A percentile compares a stretch with the other conserved stretches of the same genome.
Conservation (phyloP, 2,888 invertebrate species). For the Pandemis cinnamomeana region DNA sequence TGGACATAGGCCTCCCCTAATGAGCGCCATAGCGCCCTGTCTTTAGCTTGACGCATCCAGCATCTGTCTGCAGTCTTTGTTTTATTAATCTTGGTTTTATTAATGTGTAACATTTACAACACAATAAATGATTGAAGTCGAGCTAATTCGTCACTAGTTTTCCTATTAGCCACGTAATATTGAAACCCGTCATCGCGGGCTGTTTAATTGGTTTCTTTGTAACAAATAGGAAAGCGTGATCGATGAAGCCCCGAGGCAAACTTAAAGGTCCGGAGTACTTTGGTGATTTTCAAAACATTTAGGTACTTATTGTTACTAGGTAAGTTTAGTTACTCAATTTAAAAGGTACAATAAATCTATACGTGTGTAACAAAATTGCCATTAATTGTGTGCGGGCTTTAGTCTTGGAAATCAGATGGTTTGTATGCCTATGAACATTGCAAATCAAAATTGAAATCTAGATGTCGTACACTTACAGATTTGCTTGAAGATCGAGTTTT, state of each 20-base stretch:
- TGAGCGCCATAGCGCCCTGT: too few relatives aligned
- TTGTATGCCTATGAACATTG: too few relatives aligned
- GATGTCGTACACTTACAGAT: neutral
- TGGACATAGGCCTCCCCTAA: too few relatives aligned
- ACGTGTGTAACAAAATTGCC: neutral
- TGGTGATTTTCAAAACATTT: neutral
- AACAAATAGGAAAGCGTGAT: slow-evolving; percentile 42
- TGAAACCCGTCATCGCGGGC: slow-evolving; percentile 48
- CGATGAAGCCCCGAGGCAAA: slow-evolving; percentile 34
- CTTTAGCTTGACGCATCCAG: too few relatives aligned
- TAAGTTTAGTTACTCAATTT: neutral
- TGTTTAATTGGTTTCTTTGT: slow-evolving; percentile 51
- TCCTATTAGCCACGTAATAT: slow-evolving; percentile 49
- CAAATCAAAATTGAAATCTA: too few relatives aligned
- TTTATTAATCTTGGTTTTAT: too few relatives aligned
- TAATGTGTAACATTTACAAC: neutral
- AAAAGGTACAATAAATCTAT: neutral
- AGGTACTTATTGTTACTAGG: neutral
- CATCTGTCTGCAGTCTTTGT: too few relatives aligned
- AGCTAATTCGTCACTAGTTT: slow-evolving; percentile 28
- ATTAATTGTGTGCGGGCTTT: neutral
- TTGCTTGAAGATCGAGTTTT: too few relatives aligned
- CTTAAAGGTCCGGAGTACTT: slow-evolving; percentile 1
- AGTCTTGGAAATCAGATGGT: too few relatives aligned
- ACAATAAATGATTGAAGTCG: neutral